Percentiles rank a stretch among this genome's conserved stretches.
Evolutionary conservation across 2,113 vertebrate species (phyloP).

Genomic region (Euleptes europaea): DNA sequence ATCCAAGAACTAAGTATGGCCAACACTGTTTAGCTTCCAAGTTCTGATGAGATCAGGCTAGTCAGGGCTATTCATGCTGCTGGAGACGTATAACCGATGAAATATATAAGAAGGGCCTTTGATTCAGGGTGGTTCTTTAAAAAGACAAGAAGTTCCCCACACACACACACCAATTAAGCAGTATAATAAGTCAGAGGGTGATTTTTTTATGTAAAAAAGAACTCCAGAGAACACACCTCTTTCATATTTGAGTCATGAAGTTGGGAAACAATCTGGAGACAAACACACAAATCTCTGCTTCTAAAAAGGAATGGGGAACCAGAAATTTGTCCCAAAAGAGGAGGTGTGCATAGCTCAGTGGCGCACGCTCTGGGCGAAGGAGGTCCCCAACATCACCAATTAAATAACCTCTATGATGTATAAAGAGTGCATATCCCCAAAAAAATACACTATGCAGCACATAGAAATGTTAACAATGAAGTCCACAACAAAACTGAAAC

Average conservation of each 20-base stretch:
- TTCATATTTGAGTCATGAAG: neutral
- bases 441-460: neutral
- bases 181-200: slow-evolving; percentile 7
- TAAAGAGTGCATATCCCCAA: no score
- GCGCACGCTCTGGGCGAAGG: neutral
- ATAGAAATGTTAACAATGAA: neutral
- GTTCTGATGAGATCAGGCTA: no score
- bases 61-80: no score
- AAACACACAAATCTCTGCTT: accelerated
- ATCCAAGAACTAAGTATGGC: no score
- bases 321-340: neutral
- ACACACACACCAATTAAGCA: neutral
- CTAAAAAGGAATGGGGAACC: neutral
- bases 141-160: neutral
- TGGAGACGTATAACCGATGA: neutral
- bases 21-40: no score
- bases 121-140: neutral
- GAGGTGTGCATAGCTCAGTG: neutral
- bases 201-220: neutral
- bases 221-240: slow-evolving; percentile 1
- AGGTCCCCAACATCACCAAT: neutral
- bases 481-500: neutral
- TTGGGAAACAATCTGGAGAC: neutral
- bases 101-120: neutral
- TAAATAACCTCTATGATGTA: neutral